phyloP scores from a whole-genome alignment of 35 echinoderm and acorn worm genomes.

The Apostichopus californicus region DNA sequence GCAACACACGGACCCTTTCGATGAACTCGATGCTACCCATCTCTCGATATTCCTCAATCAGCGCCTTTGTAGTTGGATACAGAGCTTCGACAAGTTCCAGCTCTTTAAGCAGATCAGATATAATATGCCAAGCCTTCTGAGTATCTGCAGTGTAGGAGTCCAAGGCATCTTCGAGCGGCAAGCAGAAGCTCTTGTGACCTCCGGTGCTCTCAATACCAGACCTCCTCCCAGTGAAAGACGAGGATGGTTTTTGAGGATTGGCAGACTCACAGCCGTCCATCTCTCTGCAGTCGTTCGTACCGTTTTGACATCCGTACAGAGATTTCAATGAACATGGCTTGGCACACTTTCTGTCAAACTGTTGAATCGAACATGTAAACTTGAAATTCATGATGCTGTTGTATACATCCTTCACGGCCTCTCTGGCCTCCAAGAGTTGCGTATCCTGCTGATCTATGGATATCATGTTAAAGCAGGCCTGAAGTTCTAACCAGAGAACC shows the following conservation, averaged over 20 bases:
- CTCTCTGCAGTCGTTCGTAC: not conserved
- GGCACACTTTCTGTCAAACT: not conserved
- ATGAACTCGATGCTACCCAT: conserved; percentile 55
- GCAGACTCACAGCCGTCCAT: not conserved
- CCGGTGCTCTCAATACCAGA: conserved; percentile 18
- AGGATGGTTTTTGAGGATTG: not conserved
- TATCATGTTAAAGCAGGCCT: conserved; percentile 71
- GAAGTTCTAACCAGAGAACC: conserved; percentile 87
- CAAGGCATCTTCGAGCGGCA: conserved; percentile 75
- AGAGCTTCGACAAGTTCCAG: conserved; percentile 76
- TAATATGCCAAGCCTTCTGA: conserved; percentile 64
- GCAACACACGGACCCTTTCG: conserved; percentile 63
- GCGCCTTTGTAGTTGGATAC: conserved; percentile 79
- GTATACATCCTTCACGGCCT: conserved; percentile 54
- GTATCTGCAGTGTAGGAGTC: conserved; percentile 63
- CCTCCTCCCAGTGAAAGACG: conserved; percentile 4
- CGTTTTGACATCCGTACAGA: conserved; percentile 13
- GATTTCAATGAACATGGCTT: conserved; percentile 41
- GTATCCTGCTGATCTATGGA: conserved; percentile 75
- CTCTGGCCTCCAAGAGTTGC: conserved; percentile 53
- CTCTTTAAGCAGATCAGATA: conserved; percentile 56
- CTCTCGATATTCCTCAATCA: conserved; percentile 63
- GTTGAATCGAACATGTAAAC: conserved; percentile 38
- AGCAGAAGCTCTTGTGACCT: conserved; percentile 54
- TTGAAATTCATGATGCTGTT: conserved; percentile 76